These are phyloP conservation scores for Caenorhabditis auriculariae DNA, from an alignment of 2,888 invertebrate species.

Conservation along the genomic window DNA sequence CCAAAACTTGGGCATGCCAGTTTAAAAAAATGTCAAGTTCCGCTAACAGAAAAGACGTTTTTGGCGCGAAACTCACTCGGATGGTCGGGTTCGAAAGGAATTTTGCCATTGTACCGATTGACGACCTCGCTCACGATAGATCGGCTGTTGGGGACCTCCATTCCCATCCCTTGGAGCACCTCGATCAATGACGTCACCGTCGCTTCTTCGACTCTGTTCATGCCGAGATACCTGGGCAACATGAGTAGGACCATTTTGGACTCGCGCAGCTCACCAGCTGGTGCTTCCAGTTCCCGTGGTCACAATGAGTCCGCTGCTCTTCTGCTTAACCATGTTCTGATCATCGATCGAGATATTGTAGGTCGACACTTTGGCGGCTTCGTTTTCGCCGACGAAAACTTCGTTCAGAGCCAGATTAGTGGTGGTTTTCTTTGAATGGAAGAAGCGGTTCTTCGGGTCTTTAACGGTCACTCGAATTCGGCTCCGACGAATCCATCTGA, in stretches of 20 bases:
- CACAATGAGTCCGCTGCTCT: constrained; percentile 92
- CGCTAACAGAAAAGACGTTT: too few species aligned
- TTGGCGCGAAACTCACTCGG: constrained; percentile 33
- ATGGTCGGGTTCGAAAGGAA: constrained; percentile 35
- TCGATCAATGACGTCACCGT: constrained; percentile 30
- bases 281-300: constrained; percentile 97
- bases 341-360: constrained; percentile 71
- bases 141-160: constrained; percentile 19
- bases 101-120: constrained; percentile 33
- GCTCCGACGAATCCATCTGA: constrained; percentile 81
- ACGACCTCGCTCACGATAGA: constrained; percentile 23
- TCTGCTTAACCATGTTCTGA: constrained; percentile 77
- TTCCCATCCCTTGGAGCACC: constrained; percentile 31
- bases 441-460: constrained; percentile 62
- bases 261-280: constrained; percentile 77
- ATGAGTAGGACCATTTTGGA: neutral
- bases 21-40: neutral
- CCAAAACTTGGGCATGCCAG: too few species aligned
- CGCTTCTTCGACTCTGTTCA: constrained; percentile 37
- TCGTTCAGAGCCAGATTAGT: constrained; percentile 93
- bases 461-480: constrained; percentile 82
- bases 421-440: constrained; percentile 10
- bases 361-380: constrained; percentile 75
- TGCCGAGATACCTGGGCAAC: constrained; percentile 19
- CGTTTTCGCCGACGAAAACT: constrained; percentile 92